Conservation (phyloP, 2,113 vertebrate species). For the Serinus canaria region DNA sequence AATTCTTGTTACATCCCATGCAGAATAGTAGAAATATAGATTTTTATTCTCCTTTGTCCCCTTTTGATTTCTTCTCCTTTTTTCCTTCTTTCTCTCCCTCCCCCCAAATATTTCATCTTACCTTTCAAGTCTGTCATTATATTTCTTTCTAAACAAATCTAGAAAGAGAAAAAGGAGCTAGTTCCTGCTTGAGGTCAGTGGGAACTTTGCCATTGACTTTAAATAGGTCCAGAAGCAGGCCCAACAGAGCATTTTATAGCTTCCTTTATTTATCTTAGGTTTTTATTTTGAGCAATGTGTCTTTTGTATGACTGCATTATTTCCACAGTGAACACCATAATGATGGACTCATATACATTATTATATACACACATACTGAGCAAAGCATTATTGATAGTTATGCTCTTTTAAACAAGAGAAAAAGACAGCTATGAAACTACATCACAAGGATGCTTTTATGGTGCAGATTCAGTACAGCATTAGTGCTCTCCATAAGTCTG, state of each 20-base stretch:
- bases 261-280: conserved; percentile 65
- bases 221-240: conserved; percentile 32
- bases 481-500: neutral
- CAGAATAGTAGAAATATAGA: neutral
- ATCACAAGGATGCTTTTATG: neutral
- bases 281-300: conserved; percentile 59
- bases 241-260: conserved; percentile 51
- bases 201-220: conserved; percentile 56
- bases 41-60: neutral
- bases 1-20: neutral
- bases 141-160: conserved; percentile 36
- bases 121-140: conserved; percentile 1
- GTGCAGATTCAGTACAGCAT: neutral
- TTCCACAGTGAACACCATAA: neutral
- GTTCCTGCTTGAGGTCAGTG: conserved; percentile 55
- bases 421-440: neutral
- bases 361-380: neutral
- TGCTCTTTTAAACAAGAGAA: neutral
- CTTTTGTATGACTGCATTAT: conserved; percentile 48
- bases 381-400: neutral
- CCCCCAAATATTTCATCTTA: neutral
- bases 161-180: conserved; percentile 33
- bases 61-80: neutral
- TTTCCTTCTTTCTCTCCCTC: neutral
- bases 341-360: neutral